phyloP scores from a whole-genome alignment of 2,113 vertebrate species.

The Clarias batrachus region DNA sequence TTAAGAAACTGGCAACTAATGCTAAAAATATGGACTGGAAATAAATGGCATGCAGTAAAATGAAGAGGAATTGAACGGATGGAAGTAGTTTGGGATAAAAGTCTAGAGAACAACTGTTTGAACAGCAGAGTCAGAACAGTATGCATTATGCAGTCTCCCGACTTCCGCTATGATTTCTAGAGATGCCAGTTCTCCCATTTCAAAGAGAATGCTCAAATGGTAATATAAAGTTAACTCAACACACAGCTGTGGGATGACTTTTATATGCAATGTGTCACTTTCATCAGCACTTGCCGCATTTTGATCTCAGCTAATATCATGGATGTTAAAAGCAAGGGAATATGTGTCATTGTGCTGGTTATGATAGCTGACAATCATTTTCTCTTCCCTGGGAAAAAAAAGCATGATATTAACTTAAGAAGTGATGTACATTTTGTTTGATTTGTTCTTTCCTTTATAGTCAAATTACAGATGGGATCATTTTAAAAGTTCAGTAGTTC shows the following conservation, averaged over 20 bases:
- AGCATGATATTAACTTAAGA: slow-evolving; percentile 36
- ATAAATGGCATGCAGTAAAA: slow-evolving; percentile 41
- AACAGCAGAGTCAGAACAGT: slow-evolving; percentile 67
- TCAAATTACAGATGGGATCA: slow-evolving; percentile 12
- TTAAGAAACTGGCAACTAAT: slow-evolving; percentile 14
- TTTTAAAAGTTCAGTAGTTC: slow-evolving; percentile 18
- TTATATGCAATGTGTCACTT: slow-evolving; percentile 66
- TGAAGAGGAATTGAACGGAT: slow-evolving; percentile 58
- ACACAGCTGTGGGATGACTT: slow-evolving; percentile 71
- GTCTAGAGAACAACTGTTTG: slow-evolving; percentile 58
- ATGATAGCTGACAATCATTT: slow-evolving; percentile 53
- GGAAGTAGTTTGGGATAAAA: slow-evolving; percentile 59
- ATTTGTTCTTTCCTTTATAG: slow-evolving; percentile 1
- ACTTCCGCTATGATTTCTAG: slow-evolving; percentile 74
- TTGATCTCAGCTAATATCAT: slow-evolving; percentile 67
- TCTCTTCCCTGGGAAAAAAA: slow-evolving; percentile 28
- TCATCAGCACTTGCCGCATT: slow-evolving; percentile 62
- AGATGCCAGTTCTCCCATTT: slow-evolving; percentile 69
- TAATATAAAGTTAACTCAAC: slow-evolving; percentile 74
- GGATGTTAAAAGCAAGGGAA: slow-evolving; percentile 50
- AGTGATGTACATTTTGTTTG: slow-evolving; percentile 24
- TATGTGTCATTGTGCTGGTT: slow-evolving; percentile 41
- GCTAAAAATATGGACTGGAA: slow-evolving; percentile 26
- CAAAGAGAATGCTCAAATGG: slow-evolving; percentile 75
- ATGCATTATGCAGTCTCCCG: slow-evolving; percentile 65